A percentile compares a stretch with the other conserved stretches of the same genome.
Evolutionary conservation across 1,140 invertebrate genomes (phyloP).

Genomic region (Drosophila sechellia): DNA sequence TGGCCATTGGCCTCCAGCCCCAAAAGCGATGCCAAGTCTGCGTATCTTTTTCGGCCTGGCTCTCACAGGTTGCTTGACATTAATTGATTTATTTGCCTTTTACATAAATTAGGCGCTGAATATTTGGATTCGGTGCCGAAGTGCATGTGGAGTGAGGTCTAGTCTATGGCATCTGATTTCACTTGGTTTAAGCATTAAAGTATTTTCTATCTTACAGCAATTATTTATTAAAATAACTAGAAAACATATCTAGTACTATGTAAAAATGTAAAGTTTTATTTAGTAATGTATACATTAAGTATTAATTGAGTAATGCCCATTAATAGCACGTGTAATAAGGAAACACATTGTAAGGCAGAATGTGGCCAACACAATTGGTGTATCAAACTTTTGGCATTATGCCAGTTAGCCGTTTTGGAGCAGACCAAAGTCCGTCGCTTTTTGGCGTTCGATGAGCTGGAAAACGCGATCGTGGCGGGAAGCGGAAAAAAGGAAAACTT

Average conservation of each 20-base stretch:
- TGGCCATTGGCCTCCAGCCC: not conserved
- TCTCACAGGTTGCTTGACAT: constrained; percentile 83
- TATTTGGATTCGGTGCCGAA: constrained; percentile 49
- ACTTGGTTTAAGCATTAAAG: constrained; percentile 31
- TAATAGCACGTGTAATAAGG: not conserved
- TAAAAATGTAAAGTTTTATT: no score
- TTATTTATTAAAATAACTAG: not conserved
- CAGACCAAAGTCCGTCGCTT: constrained; percentile 24
- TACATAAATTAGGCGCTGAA: constrained; percentile 74
- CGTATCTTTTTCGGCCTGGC: constrained; percentile 43
- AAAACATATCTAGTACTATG: no score
- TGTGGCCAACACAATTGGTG: constrained; percentile 26
- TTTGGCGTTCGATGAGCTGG: constrained; percentile 33
- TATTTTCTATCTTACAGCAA: not conserved
- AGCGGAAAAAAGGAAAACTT: constrained; percentile 53
- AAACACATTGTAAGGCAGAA: not conserved
- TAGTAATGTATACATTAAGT: no score
- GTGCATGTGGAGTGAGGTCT: not conserved
- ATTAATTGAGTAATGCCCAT: not conserved
- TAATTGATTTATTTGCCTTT: constrained; percentile 84
- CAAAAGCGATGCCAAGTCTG: constrained; percentile 2
- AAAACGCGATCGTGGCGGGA: constrained; percentile 19
- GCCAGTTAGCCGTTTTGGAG: constrained; percentile 44
- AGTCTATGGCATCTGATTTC: constrained; percentile 12
- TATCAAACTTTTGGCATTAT: constrained; percentile 32